Evolutionary conservation across 2,113 vertebrate species (phyloP).

Genomic region (Pithys albifrons): DNA sequence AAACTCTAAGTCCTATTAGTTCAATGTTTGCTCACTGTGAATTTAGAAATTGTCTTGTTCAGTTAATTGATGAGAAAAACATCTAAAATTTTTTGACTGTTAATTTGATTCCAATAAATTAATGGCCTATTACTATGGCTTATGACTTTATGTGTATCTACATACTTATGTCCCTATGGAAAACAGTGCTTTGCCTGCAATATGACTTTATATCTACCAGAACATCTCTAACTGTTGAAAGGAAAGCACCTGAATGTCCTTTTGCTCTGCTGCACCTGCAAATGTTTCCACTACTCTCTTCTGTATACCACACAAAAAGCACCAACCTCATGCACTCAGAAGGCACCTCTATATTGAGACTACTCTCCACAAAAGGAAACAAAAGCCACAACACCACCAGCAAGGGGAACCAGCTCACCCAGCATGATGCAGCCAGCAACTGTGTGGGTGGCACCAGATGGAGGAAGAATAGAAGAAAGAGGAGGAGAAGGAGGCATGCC

Average conservation of each 20-base stretch:
- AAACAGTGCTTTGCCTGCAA: neutral
- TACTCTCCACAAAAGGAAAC: neutral
- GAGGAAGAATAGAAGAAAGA: neutral
- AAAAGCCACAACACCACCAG: neutral
- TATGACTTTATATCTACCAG: neutral
- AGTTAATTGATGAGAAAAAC: neutral
- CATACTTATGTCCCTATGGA: neutral
- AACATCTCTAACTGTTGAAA: neutral
- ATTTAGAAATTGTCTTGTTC: fast-evolving
- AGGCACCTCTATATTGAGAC: neutral
- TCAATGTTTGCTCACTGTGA: neutral
- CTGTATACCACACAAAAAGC: neutral
- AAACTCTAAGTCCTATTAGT: neutral
- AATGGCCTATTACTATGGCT: neutral
- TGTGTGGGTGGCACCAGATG: neutral
- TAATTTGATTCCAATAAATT: neutral
- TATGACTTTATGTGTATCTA: neutral
- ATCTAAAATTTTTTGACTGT: neutral
- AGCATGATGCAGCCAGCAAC: neutral
- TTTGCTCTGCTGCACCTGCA: neutral
- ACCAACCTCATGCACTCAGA: neutral
- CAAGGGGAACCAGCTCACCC: neutral
- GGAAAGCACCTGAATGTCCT: neutral
- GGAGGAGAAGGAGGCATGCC: neutral
- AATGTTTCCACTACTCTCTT: neutral